Percentiles rank a stretch among this genome's conserved stretches.
These are phyloP conservation scores for Drosophila sulfurigaster DNA, from an alignment of 1,140 invertebrate species.

Conservation along the genomic window DNA sequence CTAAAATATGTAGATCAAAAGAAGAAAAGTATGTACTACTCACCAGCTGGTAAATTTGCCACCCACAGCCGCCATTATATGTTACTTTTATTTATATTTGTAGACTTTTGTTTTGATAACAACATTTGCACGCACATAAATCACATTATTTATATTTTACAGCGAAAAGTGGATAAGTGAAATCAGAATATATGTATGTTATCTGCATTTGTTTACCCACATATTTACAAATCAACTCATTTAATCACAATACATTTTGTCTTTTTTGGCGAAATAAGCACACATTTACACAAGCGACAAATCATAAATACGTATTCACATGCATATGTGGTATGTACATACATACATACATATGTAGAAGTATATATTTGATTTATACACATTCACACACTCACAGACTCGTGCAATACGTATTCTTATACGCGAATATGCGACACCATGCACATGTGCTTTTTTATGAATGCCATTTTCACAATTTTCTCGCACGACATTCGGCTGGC, in stretches of 20 bases:
- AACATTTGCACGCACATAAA: constrained; percentile 13
- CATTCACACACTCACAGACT: not conserved
- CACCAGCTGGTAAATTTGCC: not conserved
- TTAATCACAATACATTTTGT: constrained; percentile 11
- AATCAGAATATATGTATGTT: not conserved
- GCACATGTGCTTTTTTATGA: constrained; percentile 53
- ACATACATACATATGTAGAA: not conserved
- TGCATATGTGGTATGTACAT: not conserved
- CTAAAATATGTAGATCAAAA: not conserved
- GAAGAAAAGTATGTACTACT: not conserved
- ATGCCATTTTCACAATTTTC: constrained; percentile 56
- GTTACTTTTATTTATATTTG: constrained; percentile 7
- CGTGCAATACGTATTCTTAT: constrained; percentile 23
- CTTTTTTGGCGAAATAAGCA: not conserved
- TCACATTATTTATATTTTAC: constrained; percentile 20
- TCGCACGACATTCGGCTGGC: constrained; percentile 41
- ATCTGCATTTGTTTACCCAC: not conserved
- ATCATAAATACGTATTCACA: constrained; percentile 5
- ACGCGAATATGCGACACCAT: constrained; percentile 41
- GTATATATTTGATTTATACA: constrained; percentile 26
- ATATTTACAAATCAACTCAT: constrained; percentile 17
- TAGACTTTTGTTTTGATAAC: constrained; percentile 13
- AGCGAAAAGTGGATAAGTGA: constrained; percentile 10
- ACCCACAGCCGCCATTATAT: not conserved
- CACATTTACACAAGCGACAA: not conserved